Conservation (phyloP, 1,140 invertebrate species). For the Drosophila busckii region DNA sequence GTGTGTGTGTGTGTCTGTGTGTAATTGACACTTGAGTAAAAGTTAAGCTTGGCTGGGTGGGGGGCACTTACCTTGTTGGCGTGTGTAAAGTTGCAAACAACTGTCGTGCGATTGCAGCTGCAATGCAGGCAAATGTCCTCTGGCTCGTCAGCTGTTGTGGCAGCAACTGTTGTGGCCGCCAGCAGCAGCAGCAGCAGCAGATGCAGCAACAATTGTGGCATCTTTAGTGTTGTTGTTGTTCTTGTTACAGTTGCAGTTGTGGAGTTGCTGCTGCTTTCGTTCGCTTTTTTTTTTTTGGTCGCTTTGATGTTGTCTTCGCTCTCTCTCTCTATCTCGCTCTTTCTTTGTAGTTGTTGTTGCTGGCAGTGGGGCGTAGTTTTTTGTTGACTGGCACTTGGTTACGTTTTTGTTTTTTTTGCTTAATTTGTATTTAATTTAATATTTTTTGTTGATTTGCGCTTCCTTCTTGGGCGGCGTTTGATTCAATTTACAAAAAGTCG, state of each 20-base stretch:
- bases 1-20: too few relatives aligned
- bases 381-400: neutral
- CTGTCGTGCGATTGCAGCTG: constrained; percentile 7
- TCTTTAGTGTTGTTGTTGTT: neutral
- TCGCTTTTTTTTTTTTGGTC: constrained; percentile 1
- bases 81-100: constrained; percentile 30
- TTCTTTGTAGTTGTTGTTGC: too few relatives aligned
- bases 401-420: too few relatives aligned
- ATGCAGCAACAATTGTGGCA: too few relatives aligned
- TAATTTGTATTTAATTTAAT: too few relatives aligned
- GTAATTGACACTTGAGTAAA: neutral
- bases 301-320: constrained; percentile 1
- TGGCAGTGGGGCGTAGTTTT: neutral
- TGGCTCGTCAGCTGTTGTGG: neutral
- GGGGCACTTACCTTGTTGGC: constrained; percentile 42
- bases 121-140: constrained; percentile 35
- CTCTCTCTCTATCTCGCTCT: neutral
- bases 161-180: too few relatives aligned
- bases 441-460: too few relatives aligned
- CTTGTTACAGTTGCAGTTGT: neutral
- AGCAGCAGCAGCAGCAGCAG: neutral
- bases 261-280: constrained; percentile 1
- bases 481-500: too few relatives aligned
- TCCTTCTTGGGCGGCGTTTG: too few relatives aligned
- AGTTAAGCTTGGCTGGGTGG: too few relatives aligned